Conservation (phyloP, 2,113 vertebrate genomes). For the Actenoides hombroni region DNA sequence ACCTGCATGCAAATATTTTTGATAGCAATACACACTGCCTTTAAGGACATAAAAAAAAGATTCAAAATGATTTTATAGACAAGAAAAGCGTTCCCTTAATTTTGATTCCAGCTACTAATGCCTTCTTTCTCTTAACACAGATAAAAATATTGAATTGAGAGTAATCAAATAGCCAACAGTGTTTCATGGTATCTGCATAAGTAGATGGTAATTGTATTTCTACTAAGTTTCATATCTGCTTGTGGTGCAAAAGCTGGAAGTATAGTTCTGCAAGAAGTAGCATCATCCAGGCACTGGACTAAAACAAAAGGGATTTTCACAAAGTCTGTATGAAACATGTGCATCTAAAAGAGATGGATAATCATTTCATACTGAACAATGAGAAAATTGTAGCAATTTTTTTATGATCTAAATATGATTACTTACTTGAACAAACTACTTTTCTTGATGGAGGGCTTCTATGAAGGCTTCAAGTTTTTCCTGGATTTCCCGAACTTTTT, state of each 20-base stretch:
- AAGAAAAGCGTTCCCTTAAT: not conserved
- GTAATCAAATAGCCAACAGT: not conserved
- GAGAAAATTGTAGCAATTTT: not conserved
- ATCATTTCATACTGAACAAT: not conserved
- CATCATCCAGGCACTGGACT: not conserved
- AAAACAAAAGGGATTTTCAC: not conserved
- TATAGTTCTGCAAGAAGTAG: not conserved
- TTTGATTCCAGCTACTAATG: not conserved
- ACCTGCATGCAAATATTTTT: not conserved
- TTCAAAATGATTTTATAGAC: not conserved
- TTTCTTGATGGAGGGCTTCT: constrained; percentile 98
- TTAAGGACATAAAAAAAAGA: not conserved
- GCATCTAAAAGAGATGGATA: not conserved
- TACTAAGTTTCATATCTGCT: not conserved
- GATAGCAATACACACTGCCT: not conserved
- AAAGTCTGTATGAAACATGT: not conserved
- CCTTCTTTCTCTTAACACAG: not conserved
- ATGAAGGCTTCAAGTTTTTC: constrained; percentile 99
- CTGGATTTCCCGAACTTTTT: constrained; percentile 99
- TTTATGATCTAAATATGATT: not conserved
- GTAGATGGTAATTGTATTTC: not conserved
- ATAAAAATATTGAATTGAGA: not conserved
- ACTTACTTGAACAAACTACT: constrained; percentile 76
- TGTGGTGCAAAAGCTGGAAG: not conserved
- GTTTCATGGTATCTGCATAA: not conserved